phyloP scores from a whole-genome alignment of 2,113 vertebrate species.

The Heterochromis multidens region DNA sequence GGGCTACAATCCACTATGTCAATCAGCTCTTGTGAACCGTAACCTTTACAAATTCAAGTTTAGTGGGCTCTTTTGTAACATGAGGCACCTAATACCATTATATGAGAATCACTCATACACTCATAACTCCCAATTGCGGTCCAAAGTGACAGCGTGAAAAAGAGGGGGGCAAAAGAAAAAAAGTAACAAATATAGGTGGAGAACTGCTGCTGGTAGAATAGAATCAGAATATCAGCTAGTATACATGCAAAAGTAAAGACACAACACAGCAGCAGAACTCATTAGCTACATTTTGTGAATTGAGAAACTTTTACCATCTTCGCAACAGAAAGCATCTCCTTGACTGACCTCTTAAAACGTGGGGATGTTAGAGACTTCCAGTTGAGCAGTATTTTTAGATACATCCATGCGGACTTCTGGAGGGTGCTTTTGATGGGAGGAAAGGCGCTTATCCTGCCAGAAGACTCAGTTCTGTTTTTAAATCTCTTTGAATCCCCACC shows the following conservation, averaged over 20 bases:
- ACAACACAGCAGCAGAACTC: background rate
- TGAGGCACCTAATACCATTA: background rate
- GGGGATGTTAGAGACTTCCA: background rate
- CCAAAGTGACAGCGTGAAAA: background rate
- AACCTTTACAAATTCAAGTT: background rate
- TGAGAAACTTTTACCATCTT: background rate
- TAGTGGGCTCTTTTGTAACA: background rate
- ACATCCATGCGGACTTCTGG: background rate
- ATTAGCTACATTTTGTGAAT: background rate
- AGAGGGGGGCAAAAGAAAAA: background rate
- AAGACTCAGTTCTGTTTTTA: background rate
- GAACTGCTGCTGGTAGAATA: background rate
- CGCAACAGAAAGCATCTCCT: background rate
- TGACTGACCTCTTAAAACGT: background rate
- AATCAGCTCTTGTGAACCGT: background rate
- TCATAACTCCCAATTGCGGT: background rate
- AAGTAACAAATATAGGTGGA: background rate
- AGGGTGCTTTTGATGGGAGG: background rate
- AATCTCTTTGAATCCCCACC: background rate
- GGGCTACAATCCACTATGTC: background rate
- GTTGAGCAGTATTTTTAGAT: background rate
- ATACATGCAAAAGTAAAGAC: background rate
- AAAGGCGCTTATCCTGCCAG: background rate
- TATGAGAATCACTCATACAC: background rate
- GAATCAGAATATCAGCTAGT: background rate